These are phyloP conservation scores for Planococcus citri DNA, from an alignment of 1,140 invertebrate genomes.

Conservation along the genomic window DNA sequence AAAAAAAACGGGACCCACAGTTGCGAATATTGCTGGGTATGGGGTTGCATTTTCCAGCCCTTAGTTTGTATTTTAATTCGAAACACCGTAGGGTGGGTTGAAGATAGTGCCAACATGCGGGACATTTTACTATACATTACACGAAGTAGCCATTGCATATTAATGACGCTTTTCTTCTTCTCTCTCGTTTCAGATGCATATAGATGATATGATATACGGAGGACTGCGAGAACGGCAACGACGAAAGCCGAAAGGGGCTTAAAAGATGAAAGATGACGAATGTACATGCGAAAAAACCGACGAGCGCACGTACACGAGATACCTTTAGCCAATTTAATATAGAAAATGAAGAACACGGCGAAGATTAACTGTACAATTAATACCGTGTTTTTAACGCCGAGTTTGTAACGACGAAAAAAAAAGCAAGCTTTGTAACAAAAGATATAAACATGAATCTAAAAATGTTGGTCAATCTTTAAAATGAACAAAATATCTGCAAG, in stretches of 20 bases:
- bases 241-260: no score
- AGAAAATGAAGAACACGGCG: neutral
- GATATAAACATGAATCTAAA: neutral
- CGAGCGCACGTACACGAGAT: neutral
- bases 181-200: no score
- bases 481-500: constrained; percentile 3
- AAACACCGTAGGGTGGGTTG: neutral
- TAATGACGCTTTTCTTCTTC: neutral
- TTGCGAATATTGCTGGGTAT: neutral
- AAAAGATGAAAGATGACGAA: no score
- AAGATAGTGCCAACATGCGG: neutral
- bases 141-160: neutral
- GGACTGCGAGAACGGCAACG: no score
- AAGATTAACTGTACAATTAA: neutral
- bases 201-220: no score
- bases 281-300: no score
- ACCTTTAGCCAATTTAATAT: neutral
- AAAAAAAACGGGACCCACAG: neutral
- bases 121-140: neutral
- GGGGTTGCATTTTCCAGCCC: neutral
- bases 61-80: neutral
- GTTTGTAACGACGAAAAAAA: neutral
- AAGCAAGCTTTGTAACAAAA: neutral
- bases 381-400: neutral
- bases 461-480: neutral